These are phyloP conservation scores for Brienomyrus brachyistius DNA, from an alignment of 2,113 vertebrate species.

Conservation along the genomic window DNA sequence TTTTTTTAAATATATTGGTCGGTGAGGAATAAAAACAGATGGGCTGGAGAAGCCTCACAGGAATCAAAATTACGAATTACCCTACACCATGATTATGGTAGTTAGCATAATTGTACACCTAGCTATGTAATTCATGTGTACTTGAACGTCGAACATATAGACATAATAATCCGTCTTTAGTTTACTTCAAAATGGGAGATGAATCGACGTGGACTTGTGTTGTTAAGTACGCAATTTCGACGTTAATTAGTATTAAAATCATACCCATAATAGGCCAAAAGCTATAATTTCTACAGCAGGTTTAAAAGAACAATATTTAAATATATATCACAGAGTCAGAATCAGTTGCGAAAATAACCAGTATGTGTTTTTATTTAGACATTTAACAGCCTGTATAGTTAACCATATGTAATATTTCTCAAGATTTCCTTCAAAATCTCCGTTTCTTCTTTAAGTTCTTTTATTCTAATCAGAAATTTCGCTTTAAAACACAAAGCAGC, in stretches of 20 bases:
- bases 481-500: background rate
- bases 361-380: background rate
- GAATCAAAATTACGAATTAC: background rate
- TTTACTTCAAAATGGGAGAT: constrained; percentile 2
- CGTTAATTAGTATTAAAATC: background rate
- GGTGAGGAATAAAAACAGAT: background rate
- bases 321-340: background rate
- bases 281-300: background rate
- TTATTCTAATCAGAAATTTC: background rate
- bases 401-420: background rate
- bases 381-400: background rate
- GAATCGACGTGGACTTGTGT: background rate
- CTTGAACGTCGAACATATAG: constrained; percentile 10
- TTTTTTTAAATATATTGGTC: background rate
- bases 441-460: background rate
- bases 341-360: background rate
- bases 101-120: background rate
- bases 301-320: background rate
- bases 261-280: background rate
- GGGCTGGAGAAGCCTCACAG: background rate
- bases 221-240: background rate
- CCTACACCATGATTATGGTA: background rate
- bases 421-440: background rate
- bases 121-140: constrained; percentile 27
- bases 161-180: constrained; percentile 18